A percentile compares a stretch with the other conserved stretches of the same genome.
Conservation (phyloP, 2,888 invertebrate species). For the Orgyia antiqua region DNA sequence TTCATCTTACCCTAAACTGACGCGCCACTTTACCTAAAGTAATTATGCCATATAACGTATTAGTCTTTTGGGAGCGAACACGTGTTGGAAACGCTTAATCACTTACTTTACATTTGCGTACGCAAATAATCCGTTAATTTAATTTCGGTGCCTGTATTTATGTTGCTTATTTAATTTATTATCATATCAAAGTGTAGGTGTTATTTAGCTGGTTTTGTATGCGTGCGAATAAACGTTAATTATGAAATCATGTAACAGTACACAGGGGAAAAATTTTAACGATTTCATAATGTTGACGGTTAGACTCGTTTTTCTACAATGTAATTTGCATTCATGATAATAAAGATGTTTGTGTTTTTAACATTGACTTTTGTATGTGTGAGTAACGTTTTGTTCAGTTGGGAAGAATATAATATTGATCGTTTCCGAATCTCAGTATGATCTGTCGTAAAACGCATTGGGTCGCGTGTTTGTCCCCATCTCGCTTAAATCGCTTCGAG, state of each 20-base stretch:
- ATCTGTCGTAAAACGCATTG: constrained; percentile 57
- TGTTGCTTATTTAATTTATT: constrained; percentile 72
- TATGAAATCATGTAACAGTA: constrained; percentile 60
- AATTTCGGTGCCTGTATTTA: constrained; percentile 68
- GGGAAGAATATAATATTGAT: constrained; percentile 47
- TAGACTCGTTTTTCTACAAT: constrained; percentile 44
- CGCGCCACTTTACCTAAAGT: constrained; percentile 68
- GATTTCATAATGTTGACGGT: constrained; percentile 51
- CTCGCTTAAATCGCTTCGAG: constrained; percentile 46
- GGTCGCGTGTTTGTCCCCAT: constrained; percentile 44
- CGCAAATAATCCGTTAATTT: constrained; percentile 73
- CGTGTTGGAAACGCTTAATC: constrained; percentile 73
- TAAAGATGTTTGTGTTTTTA: constrained; percentile 24
- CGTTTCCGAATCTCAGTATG: constrained; percentile 50
- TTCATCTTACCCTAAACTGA: constrained; percentile 73
- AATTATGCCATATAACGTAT: constrained; percentile 74
- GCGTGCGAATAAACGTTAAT: constrained; percentile 64
- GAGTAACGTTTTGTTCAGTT: constrained; percentile 11
- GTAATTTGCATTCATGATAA: constrained; percentile 35
- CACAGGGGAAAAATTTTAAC: constrained; percentile 55
- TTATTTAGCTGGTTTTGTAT: constrained; percentile 59
- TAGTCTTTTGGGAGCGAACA: constrained; percentile 73
- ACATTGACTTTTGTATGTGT: constrained; percentile 4
- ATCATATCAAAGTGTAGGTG: constrained; percentile 70
- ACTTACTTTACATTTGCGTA: constrained; percentile 73